Evolutionary conservation across 2,113 vertebrate species (phyloP), one percentile per base, ranked within the genome.

Genomic region (Morphnarchus princeps): DNA sequence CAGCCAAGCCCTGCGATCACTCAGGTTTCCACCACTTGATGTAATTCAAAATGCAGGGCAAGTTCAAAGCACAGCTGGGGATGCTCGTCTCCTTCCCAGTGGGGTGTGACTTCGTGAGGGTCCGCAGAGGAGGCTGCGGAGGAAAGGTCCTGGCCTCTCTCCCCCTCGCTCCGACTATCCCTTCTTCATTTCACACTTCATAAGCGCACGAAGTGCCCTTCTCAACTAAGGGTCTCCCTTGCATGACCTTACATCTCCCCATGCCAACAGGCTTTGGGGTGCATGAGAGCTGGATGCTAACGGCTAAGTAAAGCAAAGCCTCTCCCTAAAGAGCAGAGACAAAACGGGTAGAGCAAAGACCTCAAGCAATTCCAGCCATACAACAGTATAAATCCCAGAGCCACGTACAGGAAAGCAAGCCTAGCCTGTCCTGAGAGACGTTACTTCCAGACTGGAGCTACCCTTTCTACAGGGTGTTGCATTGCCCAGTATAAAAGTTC

Each of bases 131-230:
- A 50, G 16, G 26, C 24, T 49, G n/a, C 43, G 38, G 25, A 54
- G 47, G 32, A 42, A n/a, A 54, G 42, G 47, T 73, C 42, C 31
- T 55, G 65, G 24, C 31, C 42, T 77, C n/a, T 63, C 38, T 28
- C 17, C 28, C 11, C 1, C 16, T 89, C 1, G 1, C 40, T 24
- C 57, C 15, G 24, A 61, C 15, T 13, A 3, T 26, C 24, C 18
- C 29, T 29, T 81, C 69, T 66, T 42, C 74, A 29, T 77, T 83
- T 69, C 87, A 45, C 40, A n/a, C 50, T 82, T 70, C 70, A 58
- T 25, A 59, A 61, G 18, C 0, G 0, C 29, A 61, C 1, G 1
- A 52, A 38, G 28, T 50, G 49, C 29, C 28, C 16, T 63, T 73
- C 76, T 54, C n/a, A 49, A 18, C 40, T 71, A 28, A 72, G 62